Percentiles rank a stretch among this genome's conserved stretches.
Conservation (phyloP, 2,888 invertebrate species). For the Microdon myrmicae region DNA sequence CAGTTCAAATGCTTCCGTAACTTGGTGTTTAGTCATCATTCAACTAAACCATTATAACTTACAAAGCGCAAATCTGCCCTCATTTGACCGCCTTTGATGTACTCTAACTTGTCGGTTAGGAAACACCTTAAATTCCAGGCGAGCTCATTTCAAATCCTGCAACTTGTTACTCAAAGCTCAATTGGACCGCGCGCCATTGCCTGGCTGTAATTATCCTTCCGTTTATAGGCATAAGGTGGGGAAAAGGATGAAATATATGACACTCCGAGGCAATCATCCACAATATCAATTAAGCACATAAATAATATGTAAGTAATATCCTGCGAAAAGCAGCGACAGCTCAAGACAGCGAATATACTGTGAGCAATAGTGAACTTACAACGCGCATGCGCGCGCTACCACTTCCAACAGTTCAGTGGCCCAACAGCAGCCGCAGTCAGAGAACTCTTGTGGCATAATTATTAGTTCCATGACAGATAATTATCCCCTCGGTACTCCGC, state of each 20-base stretch:
- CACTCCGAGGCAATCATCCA: slow-evolving; percentile 45
- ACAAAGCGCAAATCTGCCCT: too few species aligned
- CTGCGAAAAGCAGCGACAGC: not conserved
- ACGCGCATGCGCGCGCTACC: slow-evolving; percentile 31
- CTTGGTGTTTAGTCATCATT: too few species aligned
- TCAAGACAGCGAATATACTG: too few species aligned
- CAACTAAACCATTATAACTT: too few species aligned
- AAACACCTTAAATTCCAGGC: too few species aligned
- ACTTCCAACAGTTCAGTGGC: slow-evolving; percentile 29
- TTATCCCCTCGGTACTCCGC: slow-evolving; percentile 55
- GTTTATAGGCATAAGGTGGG: not conserved
- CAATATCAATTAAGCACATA: slow-evolving; percentile 48
- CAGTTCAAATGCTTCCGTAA: too few species aligned
- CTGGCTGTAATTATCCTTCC: slow-evolving; percentile 31
- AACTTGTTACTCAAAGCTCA: slow-evolving; percentile 28
- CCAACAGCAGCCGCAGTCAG: slow-evolving; percentile 21
- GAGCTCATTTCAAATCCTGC: too few species aligned
- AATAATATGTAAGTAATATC: slow-evolving; percentile 28
- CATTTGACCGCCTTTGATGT: too few species aligned
- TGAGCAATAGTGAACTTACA: slow-evolving; percentile 40
- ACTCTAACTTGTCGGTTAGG: too few species aligned
- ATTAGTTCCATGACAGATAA: slow-evolving; percentile 59
- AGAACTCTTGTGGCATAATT: slow-evolving; percentile 41
- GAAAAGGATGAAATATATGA: slow-evolving; percentile 37
- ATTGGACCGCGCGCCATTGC: not conserved